Base-by-base conservation (phyloP, 2,888 invertebrate genomes). In the Cyaniris semiargus region DNA sequence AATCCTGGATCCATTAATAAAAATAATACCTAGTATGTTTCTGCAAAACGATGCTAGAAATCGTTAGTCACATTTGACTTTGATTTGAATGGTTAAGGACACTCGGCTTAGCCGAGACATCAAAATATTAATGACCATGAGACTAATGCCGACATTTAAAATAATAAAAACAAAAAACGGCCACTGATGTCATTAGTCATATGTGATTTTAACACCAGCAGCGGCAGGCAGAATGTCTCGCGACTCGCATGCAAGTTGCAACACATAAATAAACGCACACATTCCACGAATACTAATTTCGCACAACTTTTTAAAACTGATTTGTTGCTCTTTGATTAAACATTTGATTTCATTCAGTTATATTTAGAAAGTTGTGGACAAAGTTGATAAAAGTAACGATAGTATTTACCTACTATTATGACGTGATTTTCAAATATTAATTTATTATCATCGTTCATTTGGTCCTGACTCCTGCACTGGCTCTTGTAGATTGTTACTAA, bases 261-360 rank as follows among this genome's bases (percentile, higher is more conserved):
- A 70, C 76, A 72, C 86, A 82, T 87, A 91, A 90, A 91, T 91
- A 92, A 90, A 89, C 89, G 83, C 79, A 81, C 79, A 83, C 88
- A 90, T 90, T 90, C 92, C 87, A 82, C 83, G 88, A 87, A 90
- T 86, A 86, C 83, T 31, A 83, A 80, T 87, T 86, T 87, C 85
- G 85, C 87, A 86, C 88, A 79, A 78, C 78, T 81, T 80, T 80
- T 83, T 81, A 82, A 53, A 80, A 79, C 76, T 78, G 71, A 76
- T 60, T 76, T 76, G 27, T 18, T 76, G 23, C 1, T 56, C 18
- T 58, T 60, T 56, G 21, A 31, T 21, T 15, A 48, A 48, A 48
- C 48, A 48, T 3, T 13, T 48, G 48, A 48, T 48, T 2, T 13
- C 48, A 1, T 48, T 48, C 2, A 15, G 48, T 18, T 53, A 18